phyloP scores from a whole-genome alignment of 2,113 vertebrate genomes.

The Corapipo altera region DNA sequence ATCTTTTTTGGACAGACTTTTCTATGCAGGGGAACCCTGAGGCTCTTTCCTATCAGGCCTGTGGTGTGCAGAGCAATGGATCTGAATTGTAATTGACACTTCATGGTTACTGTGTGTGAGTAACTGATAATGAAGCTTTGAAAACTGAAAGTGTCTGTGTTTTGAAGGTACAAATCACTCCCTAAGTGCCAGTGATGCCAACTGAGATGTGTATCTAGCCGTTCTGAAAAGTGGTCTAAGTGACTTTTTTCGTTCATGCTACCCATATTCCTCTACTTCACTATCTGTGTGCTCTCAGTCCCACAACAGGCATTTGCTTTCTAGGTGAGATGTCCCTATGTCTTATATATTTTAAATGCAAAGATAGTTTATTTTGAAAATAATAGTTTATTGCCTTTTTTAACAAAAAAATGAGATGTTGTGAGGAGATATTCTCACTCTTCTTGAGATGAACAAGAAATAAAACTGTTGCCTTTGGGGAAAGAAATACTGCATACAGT shows the following conservation, averaged over 20 bases:
- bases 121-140: not conserved
- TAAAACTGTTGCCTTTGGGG: not conserved
- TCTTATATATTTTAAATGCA: not conserved
- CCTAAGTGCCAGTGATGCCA: not conserved
- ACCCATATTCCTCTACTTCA: not conserved
- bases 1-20: not conserved
- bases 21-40: not conserved
- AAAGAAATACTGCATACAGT: not conserved
- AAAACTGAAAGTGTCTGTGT: not conserved
- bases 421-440: not conserved
- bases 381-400: not conserved
- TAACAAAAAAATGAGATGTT: not conserved
- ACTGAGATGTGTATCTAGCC: not conserved
- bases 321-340: not conserved
- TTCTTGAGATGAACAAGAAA: not conserved
- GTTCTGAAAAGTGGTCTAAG: not conserved
- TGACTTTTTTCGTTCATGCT: not conserved
- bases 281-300: not conserved
- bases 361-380: not conserved
- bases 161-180: not conserved
- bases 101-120: not conserved
- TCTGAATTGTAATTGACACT: not conserved
- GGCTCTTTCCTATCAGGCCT: not conserved
- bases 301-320: not conserved
- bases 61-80: not conserved